Evolutionary conservation across 2,888 invertebrate species (phyloP), one percentile per base, ranked within the genome.

Genomic region (Meiosimyza decipiens): DNA sequence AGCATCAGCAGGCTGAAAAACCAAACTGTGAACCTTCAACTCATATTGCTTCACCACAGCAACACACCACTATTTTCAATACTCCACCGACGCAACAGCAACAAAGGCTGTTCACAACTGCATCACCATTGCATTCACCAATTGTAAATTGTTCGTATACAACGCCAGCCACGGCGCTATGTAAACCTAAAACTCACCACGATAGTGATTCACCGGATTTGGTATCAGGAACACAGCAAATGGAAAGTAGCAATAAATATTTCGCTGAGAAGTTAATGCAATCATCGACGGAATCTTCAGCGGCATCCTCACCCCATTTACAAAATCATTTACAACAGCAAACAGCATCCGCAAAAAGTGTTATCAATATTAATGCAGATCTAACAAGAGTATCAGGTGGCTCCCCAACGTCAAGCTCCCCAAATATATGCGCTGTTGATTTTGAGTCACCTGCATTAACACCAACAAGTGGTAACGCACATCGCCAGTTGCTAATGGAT

Each of bases 1-100:
- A 88, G 80, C 88, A 88, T 71, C 88, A 87, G 71, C 89, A 88
- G 68, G 88, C 88, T n/a, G 68, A 76, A 81, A 86, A 73, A 83
- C 84, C 77, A 76, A 84, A 71, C 80, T 49, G 69, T 6, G 72
- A 76, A 72, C 72, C 74, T 9, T 73, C 83, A 49, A 71, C 74
- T 12, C 71, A 73, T 55, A 68, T 64, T 59, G 57, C 63, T 82
- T 69, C 77, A 54, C 71, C 76, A 13, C 47, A 78, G 47, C 81
- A 18, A 60, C 74, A 33, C 40, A 16, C 63, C 55, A 71, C 51
- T 12, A 57, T 71, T 28, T 64, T 47, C 15, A 62, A n/a, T 52
- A 40, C 52, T n/a, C n/a, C 62, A 33, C 59, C 57, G 57, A 81
- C 80, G 5, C 68, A 68, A 51, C 64, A 16, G 5, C 57, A 57